These are phyloP conservation scores for Chiloscyllium punctatum DNA, from an alignment of 2,797 vertebrate genomes.

Conservation along the genomic window DNA sequence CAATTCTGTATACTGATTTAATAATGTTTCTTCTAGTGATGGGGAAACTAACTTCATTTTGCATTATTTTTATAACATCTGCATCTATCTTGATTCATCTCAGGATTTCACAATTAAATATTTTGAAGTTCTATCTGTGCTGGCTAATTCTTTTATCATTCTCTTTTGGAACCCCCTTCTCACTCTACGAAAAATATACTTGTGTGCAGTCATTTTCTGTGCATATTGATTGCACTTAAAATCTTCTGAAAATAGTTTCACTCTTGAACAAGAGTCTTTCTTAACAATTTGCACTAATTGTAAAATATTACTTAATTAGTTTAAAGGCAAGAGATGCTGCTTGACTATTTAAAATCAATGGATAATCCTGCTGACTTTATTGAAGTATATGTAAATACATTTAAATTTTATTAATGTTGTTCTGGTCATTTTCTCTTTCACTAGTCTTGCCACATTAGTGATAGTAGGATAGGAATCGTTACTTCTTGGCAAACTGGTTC, in stretches of 20 bases:
- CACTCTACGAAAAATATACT: background rate
- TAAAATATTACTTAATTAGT: constrained; percentile 3
- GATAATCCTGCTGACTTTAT: background rate
- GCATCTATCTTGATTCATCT: background rate
- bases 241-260: background rate
- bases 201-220: background rate
- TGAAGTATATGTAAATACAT: background rate
- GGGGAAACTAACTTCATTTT: background rate
- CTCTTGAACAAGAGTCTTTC: background rate
- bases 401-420: background rate
- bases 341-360: background rate
- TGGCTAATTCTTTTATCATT: background rate
- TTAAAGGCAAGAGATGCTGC: background rate
- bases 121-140: background rate
- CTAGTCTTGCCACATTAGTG: background rate
- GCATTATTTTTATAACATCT: background rate
- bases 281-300: background rate
- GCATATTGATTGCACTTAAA: background rate
- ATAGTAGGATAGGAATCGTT: background rate
- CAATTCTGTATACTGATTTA: background rate
- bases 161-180: background rate
- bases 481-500: background rate
- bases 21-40: background rate
- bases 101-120: background rate
- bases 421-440: background rate